These are phyloP conservation scores for Ptiloglossa arizonensis DNA, from an alignment of 1,140 invertebrate genomes.

Conservation along the genomic window DNA sequence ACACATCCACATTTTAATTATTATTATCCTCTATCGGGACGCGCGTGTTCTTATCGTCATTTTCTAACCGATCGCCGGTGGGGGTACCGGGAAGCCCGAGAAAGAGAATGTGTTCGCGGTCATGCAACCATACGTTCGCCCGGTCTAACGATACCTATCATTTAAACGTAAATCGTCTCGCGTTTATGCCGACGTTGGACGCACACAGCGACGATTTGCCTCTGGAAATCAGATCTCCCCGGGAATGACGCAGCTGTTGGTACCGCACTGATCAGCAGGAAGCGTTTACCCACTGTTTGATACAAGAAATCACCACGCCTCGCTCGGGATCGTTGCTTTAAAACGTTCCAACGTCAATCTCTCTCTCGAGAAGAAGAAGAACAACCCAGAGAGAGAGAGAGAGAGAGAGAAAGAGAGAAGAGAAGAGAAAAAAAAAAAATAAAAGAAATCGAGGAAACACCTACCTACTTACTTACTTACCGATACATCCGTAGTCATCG, in stretches of 20 bases:
- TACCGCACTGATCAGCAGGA: conserved; percentile 39
- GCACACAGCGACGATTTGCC: conserved; percentile 37
- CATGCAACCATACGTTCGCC: conserved; percentile 12
- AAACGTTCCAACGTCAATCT: not conserved
- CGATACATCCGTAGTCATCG: not conserved
- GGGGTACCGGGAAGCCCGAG: not conserved
- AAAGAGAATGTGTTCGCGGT: conserved; percentile 12
- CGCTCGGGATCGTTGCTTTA: not conserved
- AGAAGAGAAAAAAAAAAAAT: not conserved
- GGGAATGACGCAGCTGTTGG: conserved; percentile 53
- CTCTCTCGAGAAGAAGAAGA: too few relatives aligned
- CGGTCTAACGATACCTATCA: conserved; percentile 57
- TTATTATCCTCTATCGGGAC: conserved; percentile 14
- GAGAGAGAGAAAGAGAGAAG: too few relatives aligned
- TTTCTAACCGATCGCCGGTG: conserved; percentile 8
- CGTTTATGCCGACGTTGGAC: conserved; percentile 48
- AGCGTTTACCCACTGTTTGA: conserved; percentile 44
- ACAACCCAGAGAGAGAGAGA: too few relatives aligned
- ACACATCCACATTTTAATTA: conserved; percentile 42
- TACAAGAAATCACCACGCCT: conserved; percentile 27
- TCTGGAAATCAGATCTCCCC: conserved; percentile 53
- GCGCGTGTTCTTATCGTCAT: conserved; percentile 13
- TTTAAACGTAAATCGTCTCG: conserved; percentile 54
- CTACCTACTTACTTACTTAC: too few relatives aligned
- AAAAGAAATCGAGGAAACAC: not conserved